These are phyloP conservation scores for Lamproptera curius DNA, from an alignment of 2,888 invertebrate species.

Conservation along the genomic window DNA sequence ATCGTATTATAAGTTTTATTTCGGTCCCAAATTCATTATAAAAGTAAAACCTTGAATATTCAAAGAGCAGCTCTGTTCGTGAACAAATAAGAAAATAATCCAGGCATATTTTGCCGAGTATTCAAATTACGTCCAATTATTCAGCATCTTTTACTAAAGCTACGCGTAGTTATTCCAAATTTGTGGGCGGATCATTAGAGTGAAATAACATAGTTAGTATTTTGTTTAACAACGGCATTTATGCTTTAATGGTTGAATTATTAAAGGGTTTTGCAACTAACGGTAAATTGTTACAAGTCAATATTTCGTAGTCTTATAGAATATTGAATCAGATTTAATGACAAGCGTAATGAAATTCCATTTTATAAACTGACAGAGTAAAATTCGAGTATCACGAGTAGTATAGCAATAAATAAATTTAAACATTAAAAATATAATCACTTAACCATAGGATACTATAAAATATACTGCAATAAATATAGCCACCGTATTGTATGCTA, in stretches of 20 bases:
- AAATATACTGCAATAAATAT: too few species aligned
- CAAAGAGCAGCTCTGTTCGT: not conserved
- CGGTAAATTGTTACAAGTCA: too few species aligned
- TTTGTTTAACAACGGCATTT: not conserved
- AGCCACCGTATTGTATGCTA: too few species aligned
- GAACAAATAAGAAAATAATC: too few species aligned
- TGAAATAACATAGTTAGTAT: not conserved
- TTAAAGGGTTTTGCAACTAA: not conserved
- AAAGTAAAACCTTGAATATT: not conserved
- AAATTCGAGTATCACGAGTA: too few species aligned
- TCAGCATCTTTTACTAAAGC: not conserved
- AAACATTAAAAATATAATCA: too few species aligned
- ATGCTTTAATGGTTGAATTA: not conserved
- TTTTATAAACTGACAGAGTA: too few species aligned
- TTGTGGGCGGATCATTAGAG: not conserved
- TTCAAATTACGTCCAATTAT: not conserved
- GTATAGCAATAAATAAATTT: too few species aligned
- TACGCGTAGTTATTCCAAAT: not conserved
- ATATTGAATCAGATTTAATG: too few species aligned
- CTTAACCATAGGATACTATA: too few species aligned
- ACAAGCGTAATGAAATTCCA: too few species aligned
- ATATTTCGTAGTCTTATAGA: too few species aligned
- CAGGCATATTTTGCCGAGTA: not conserved
- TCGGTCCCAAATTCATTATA: not conserved
- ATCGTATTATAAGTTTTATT: not conserved